These are phyloP conservation scores for Sogatella furcifera DNA, from an alignment of 1,140 invertebrate species.

Conservation along the genomic window DNA sequence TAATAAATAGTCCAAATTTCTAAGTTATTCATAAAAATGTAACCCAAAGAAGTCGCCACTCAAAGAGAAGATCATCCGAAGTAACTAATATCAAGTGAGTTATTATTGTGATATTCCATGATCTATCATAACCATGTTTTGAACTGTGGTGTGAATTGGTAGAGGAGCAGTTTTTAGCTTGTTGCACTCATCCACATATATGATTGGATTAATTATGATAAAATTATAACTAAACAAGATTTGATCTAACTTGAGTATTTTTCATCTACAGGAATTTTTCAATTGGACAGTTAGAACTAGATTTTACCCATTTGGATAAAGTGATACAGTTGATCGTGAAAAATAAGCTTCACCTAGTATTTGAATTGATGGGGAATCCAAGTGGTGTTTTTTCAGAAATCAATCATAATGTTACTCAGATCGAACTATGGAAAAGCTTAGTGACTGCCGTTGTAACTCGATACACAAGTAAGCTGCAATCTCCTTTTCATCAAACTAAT, in stretches of 20 bases:
- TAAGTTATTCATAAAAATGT: no score
- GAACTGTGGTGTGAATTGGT: no score
- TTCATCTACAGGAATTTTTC: slow-evolving; percentile 5
- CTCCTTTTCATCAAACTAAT: not conserved
- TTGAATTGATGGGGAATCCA: slow-evolving; percentile 51
- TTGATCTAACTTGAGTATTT: not conserved
- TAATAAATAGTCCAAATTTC: no score
- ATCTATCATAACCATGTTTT: no score
- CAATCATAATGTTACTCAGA: slow-evolving; percentile 15
- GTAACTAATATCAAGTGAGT: no score
- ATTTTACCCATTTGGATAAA: slow-evolving; percentile 42
- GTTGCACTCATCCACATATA: no score
- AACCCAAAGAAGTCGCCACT: no score
- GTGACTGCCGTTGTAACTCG: not conserved
- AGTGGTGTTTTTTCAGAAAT: slow-evolving; percentile 37
- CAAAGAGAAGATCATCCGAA: no score
- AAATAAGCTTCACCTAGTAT: slow-evolving; percentile 36
- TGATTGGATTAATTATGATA: no score
- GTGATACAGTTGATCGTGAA: slow-evolving; percentile 37
- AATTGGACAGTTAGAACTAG: slow-evolving; percentile 29
- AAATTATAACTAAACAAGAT: no score
- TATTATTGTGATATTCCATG: no score
- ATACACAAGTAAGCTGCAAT: not conserved
- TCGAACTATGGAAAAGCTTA: not conserved
- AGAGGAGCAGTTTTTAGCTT: no score